A percentile compares a stretch with the other conserved stretches of the same genome.
Evolutionary conservation across 1,140 invertebrate genomes (phyloP).

Genomic region (Zaprionus davidi): DNA sequence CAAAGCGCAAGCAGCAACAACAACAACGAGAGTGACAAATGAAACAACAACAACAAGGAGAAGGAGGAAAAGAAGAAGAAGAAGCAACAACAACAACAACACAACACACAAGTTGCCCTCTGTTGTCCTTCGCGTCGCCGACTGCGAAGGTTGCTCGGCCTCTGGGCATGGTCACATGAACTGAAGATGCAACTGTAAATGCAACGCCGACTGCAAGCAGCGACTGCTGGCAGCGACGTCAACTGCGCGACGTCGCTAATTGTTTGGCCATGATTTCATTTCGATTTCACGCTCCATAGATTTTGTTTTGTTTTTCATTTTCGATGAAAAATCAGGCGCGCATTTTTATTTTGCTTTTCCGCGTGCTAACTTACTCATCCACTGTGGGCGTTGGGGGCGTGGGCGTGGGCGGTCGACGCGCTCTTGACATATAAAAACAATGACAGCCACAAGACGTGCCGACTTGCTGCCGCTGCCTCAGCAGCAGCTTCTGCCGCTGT

Average conservation of each 20-base stretch:
- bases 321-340: conserved; percentile 34
- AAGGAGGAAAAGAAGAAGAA: neutral
- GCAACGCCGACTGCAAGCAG: conserved; percentile 4
- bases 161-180: conserved; percentile 38
- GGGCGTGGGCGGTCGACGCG: conserved; percentile 25
- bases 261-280: conserved; percentile 37
- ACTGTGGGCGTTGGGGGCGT: neutral
- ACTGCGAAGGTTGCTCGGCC: conserved; percentile 39
- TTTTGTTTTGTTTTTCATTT: conserved; percentile 23
- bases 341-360: conserved; percentile 39
- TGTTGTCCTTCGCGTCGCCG: conserved; percentile 42
- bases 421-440: conserved; percentile 51
- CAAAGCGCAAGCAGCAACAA: conserved; percentile 10
- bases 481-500: conserved; percentile 2
- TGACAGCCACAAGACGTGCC: conserved; percentile 51
- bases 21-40: conserved; percentile 8
- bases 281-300: conserved; percentile 17
- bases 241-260: conserved; percentile 18
- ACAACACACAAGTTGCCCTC: conserved; percentile 17
- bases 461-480: conserved; percentile 23
- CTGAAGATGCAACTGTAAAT: conserved; percentile 31
- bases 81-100: neutral
- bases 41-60: neutral
- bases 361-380: conserved; percentile 9
- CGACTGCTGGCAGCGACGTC: conserved; percentile 5